These are phyloP conservation scores for Clavelina lepadiformis DNA, from an alignment of 23 tunicate genomes.

Conservation along the genomic window DNA sequence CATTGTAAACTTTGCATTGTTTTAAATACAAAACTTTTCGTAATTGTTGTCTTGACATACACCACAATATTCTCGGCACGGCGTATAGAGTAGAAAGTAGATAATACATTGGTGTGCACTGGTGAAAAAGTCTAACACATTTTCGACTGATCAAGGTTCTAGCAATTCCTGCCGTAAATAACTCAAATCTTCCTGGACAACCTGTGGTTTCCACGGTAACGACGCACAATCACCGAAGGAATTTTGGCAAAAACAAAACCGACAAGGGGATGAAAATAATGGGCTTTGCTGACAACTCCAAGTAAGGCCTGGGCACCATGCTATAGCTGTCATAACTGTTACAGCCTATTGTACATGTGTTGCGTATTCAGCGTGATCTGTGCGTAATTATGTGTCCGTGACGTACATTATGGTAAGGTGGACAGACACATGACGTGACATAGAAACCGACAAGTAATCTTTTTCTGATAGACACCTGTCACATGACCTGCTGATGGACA, in stretches of 20 bases:
- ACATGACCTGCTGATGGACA: constrained; percentile 37
- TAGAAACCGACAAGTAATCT: not conserved
- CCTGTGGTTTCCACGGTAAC: constrained; percentile 15
- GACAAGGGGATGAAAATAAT: constrained; percentile 84
- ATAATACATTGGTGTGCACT: not conserved
- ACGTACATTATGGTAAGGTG: too few relatives aligned
- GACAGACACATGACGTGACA: too few relatives aligned
- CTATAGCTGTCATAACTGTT: not conserved
- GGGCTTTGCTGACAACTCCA: constrained; percentile 70
- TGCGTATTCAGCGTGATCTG: not conserved
- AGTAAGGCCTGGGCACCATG: constrained; percentile 13
- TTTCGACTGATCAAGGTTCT: too few relatives aligned
- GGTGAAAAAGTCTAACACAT: too few relatives aligned
- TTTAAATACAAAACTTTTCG: too few relatives aligned
- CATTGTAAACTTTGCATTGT: too few relatives aligned
- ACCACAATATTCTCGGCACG: too few relatives aligned
- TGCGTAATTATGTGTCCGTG: too few relatives aligned
- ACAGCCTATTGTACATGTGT: not conserved
- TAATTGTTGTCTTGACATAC: too few relatives aligned
- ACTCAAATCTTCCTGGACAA: constrained; percentile 29
- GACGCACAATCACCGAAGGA: constrained; percentile 4
- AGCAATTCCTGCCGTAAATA: not conserved
- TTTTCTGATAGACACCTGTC: constrained; percentile 21
- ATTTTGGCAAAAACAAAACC: constrained; percentile 39
- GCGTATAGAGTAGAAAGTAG: too few relatives aligned